Percentiles rank a stretch among this genome's conserved stretches.
phyloP scores from a whole-genome alignment of 2,888 invertebrate genomes.

The Malachius bipustulatus region DNA sequence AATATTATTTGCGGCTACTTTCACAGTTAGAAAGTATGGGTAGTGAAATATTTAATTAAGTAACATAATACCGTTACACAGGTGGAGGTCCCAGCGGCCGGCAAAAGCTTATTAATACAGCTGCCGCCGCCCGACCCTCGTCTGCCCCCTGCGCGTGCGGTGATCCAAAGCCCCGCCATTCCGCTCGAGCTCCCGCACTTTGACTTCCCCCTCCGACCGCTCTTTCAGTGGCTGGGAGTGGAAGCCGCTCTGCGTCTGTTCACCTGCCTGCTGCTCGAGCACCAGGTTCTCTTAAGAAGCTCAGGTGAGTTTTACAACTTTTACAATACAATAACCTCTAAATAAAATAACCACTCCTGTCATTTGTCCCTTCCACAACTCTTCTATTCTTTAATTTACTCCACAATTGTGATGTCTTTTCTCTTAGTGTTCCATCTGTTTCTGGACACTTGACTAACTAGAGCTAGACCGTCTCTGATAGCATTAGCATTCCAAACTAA shows the following conservation, averaged over 20 bases:
- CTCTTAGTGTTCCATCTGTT: too few relatives aligned
- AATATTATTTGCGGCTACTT: too few relatives aligned
- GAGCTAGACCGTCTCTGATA: too few relatives aligned
- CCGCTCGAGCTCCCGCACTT: slow-evolving; percentile 83
- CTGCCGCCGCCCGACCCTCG: slow-evolving; percentile 60
- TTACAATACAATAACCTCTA: too few relatives aligned
- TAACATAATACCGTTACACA: slow-evolving; percentile 16
- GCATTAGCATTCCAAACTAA: too few relatives aligned
- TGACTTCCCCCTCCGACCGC: slow-evolving; percentile 80
- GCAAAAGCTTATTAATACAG: slow-evolving; percentile 72
- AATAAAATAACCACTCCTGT: too few relatives aligned
- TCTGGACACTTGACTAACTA: too few relatives aligned
- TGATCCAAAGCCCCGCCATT: slow-evolving; percentile 64
- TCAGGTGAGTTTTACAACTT: slow-evolving; percentile 57
- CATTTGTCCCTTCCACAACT: too few relatives aligned
- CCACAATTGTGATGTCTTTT: too few relatives aligned
- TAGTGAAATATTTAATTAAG: too few relatives aligned
- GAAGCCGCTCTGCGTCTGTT: slow-evolving; percentile 88
- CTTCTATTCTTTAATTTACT: too few relatives aligned
- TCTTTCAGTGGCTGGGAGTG: slow-evolving; percentile 82
- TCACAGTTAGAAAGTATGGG: too few relatives aligned
- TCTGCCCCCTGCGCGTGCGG: slow-evolving; percentile 51
- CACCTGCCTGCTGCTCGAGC: slow-evolving; percentile 90
- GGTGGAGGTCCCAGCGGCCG: slow-evolving; percentile 63
- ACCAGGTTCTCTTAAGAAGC: slow-evolving; percentile 90